Evolutionary conservation across 2,797 vertebrate genomes (phyloP), one percentile per base, ranked within the genome.

Genomic region (Poeciliopsis paucimaculata): DNA sequence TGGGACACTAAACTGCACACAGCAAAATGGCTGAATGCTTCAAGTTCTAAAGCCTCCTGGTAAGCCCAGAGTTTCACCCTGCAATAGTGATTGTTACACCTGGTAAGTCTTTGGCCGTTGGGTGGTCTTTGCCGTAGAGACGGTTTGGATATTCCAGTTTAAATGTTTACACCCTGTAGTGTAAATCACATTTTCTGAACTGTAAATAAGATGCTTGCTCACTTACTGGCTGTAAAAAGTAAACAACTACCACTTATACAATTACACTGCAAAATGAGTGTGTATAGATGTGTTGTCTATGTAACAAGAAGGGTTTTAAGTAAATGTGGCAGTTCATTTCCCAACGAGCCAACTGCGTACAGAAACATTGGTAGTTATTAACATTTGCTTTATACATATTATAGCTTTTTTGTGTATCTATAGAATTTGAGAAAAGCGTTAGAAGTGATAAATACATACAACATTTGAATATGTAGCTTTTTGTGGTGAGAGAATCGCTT

Each of bases 1-100:
- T 89, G 89, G 82, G 77, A 87, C 72, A 83, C 89, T 88, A 90
- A 89, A 81, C 78, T 62, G 82, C 57, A 83, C 80, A 86, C 75
- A 77, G 72, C 20, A 78, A 85, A 81, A 86, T 77, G 85, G 92
- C 51, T 72, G 75, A 53, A 76, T 62, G 71, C 66, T 77, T 83
- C 75, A 23, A 36, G 6, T 77, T 80, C n/a, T 53, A 57, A 75
- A 80, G 66, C 64, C 72, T 82, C n/a, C 11, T 39, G 57, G 28
- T 39, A 76, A 74, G 9, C 16, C 31, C 20, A 15, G 46, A n/a
- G 41, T 68, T 62, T 15, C 41, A 75, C 47, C 31, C 23, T 34
- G 15, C 66, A 62, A 13, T 15, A 47, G 15, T 47, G 76, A 47
- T 77, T 3, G 43, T 79, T 57, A 55, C n/a, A 72, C 71, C 76